phyloP scores from a whole-genome alignment of 1,140 invertebrate species.

The Chironomus striatipennis region DNA sequence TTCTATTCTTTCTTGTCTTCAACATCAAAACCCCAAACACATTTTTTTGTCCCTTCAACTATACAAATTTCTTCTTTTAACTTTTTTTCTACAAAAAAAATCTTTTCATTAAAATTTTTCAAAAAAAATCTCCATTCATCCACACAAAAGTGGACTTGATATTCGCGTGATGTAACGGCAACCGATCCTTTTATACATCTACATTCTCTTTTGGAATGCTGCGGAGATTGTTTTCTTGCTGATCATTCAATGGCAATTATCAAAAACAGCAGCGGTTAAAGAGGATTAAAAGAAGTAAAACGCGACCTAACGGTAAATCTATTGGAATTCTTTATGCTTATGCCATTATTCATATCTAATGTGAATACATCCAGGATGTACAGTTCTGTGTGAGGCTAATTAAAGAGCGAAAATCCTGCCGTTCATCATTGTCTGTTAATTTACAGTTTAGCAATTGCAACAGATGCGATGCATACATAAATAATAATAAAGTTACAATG shows the following conservation, averaged over 20 bases:
- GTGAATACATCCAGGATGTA: neutral
- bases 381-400: neutral
- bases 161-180: neutral
- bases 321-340: too few species aligned
- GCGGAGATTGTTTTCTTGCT: neutral
- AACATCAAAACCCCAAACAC: too few species aligned
- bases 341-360: neutral
- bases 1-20: too few species aligned
- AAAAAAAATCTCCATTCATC: neutral
- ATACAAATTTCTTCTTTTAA: too few species aligned
- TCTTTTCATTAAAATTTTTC: neutral
- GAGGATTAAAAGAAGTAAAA: too few species aligned
- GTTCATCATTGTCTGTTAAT: neutral
- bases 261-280: neutral
- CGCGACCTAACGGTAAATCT: constrained; percentile 20
- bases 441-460: neutral
- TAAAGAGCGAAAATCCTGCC: constrained; percentile 17
- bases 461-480: neutral
- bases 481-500: too few species aligned
- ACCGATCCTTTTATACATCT: neutral
- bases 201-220: neutral
- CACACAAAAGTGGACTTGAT: neutral
- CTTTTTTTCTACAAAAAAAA: too few species aligned
- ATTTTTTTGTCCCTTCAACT: too few species aligned
- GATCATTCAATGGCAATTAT: constrained; percentile 19